A percentile compares a stretch with the other conserved stretches of the same genome.
Evolutionary conservation across 2,888 invertebrate species (phyloP).

Genomic region (Camptogramma bilineatum): DNA sequence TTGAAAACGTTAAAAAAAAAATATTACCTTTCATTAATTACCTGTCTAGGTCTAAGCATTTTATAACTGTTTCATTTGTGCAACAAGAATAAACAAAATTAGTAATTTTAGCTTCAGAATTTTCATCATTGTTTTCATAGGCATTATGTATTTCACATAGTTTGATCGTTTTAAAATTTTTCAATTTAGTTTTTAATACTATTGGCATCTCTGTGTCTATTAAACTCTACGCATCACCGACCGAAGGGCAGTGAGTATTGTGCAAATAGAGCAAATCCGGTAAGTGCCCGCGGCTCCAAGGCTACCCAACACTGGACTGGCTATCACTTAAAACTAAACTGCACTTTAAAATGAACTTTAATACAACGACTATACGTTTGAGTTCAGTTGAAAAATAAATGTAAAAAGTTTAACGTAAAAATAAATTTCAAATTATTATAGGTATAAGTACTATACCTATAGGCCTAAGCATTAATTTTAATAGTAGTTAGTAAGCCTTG

Average conservation of each 20-base stretch:
- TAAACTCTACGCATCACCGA: conserved; percentile 48
- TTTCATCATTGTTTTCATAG: neutral
- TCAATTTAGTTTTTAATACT: neutral
- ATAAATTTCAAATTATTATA: too few relatives aligned
- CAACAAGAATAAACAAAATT: too few relatives aligned
- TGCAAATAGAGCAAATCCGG: conserved; percentile 80
- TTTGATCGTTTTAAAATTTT: neutral
- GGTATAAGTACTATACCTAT: too few relatives aligned
- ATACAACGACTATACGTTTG: neutral
- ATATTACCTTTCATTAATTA: too few relatives aligned
- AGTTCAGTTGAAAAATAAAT: neutral
- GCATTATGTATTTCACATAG: neutral
- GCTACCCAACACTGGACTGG: conserved; percentile 36
- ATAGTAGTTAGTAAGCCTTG: too few relatives aligned
- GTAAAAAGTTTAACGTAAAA: neutral
- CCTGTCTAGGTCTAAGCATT: too few relatives aligned
- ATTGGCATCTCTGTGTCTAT: conserved; percentile 32
- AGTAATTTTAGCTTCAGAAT: too few relatives aligned
- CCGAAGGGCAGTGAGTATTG: conserved; percentile 68
- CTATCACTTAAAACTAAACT: neutral
- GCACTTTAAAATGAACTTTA: conserved; percentile 8
- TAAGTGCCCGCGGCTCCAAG: conserved; percentile 65
- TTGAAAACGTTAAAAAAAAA: too few relatives aligned
- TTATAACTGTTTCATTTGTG: too few relatives aligned
- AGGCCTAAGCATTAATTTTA: too few relatives aligned